Evolutionary conservation across 2,113 vertebrate genomes (phyloP).

Genomic region (Ciconia boyciana): DNA sequence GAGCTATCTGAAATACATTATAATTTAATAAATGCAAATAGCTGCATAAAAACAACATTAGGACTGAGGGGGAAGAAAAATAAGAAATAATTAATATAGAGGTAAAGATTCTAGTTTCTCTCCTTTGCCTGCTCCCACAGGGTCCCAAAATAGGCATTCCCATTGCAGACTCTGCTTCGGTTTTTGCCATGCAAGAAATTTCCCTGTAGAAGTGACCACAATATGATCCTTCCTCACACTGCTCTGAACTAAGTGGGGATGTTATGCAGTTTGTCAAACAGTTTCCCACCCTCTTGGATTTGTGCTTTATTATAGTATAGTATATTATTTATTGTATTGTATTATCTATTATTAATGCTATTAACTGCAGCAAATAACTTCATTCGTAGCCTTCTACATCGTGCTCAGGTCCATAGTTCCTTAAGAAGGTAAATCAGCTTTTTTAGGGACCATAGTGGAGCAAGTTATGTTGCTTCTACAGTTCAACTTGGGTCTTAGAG

Average conservation of each 20-base stretch:
- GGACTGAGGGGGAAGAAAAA: background rate
- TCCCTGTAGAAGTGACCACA: background rate
- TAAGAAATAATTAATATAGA: background rate
- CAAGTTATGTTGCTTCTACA: background rate
- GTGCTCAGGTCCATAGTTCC: background rate
- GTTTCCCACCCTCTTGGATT: background rate
- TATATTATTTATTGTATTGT: background rate
- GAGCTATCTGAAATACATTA: background rate
- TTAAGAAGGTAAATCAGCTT: background rate
- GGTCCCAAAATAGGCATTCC: background rate
- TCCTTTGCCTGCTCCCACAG: background rate
- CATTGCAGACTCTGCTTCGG: background rate
- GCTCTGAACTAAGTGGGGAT: background rate
- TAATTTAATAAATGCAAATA: constrained; percentile 16
- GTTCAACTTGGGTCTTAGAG: background rate
- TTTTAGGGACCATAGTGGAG: background rate
- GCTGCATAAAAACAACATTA: background rate
- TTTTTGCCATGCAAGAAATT: background rate
- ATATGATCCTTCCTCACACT: background rate
- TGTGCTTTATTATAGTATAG: background rate
- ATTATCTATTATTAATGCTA: background rate
- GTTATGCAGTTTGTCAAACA: background rate
- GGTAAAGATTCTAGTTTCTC: background rate
- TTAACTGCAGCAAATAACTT: background rate
- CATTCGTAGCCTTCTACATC: background rate